A percentile compares a stretch with the other conserved stretches of the same genome.
Evolutionary conservation across 2,797 vertebrate genomes (phyloP).

Genomic region (Chiloscyllium punctatum): DNA sequence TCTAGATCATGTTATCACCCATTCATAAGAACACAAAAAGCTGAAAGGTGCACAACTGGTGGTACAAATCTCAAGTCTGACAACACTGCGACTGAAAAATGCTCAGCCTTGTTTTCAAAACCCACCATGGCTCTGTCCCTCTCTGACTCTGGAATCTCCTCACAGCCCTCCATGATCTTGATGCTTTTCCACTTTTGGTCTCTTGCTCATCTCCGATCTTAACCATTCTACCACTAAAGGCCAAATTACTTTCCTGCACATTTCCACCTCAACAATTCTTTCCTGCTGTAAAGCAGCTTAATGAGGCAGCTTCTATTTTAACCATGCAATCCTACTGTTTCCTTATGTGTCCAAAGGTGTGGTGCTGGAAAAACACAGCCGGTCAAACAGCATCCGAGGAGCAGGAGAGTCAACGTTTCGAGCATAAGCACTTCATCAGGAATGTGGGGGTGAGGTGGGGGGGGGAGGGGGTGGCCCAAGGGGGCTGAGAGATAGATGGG

Average conservation of each 20-base stretch:
- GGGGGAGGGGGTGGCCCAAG: no score
- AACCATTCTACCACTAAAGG: not conserved
- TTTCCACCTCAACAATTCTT: not conserved
- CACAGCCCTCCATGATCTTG: not conserved
- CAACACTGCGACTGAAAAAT: not conserved
- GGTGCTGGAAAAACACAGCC: no score
- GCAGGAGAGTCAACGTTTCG: no score
- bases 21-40: not conserved
- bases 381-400: no score
- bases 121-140: not conserved
- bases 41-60: not conserved
- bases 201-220: not conserved
- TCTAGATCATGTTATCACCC: not conserved
- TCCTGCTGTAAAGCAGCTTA: not conserved
- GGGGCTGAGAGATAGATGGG: no score
- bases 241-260: not conserved
- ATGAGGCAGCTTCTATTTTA: no score
- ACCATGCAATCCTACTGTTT: not conserved
- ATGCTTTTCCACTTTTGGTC: not conserved
- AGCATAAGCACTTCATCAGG: no score
- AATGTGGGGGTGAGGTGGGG: no score
- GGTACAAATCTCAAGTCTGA: not conserved
- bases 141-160: not conserved
- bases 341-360: not conserved
- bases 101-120: not conserved